These are phyloP conservation scores for Phortica variegata DNA, from an alignment of 1,140 invertebrate genomes.

Conservation along the genomic window DNA sequence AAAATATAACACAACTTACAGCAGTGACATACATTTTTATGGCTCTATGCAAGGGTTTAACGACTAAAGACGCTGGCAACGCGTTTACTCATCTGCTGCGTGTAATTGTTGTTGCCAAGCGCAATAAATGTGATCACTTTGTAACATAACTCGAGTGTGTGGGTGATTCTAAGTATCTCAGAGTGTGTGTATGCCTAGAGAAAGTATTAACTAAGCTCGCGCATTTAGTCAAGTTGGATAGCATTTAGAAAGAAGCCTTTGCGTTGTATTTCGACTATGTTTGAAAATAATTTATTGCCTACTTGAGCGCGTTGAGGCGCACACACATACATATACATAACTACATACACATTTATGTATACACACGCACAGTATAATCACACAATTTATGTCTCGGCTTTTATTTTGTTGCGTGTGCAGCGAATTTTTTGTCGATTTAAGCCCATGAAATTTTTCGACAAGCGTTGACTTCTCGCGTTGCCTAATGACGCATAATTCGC, in stretches of 20 bases:
- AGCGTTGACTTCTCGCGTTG: too few relatives aligned
- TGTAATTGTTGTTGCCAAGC: constrained; percentile 3
- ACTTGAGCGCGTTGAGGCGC: constrained; percentile 27
- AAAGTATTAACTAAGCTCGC: too few relatives aligned
- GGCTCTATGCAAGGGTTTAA: too few relatives aligned
- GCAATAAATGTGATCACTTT: constrained; percentile 25
- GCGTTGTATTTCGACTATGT: too few relatives aligned
- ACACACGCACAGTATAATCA: constrained; percentile 32
- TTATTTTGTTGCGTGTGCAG: constrained; percentile 3
- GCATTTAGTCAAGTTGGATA: constrained; percentile 7
- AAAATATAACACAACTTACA: too few relatives aligned
- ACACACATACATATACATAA: too few relatives aligned
- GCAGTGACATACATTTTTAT: too few relatives aligned
- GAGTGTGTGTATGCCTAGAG: constrained; percentile 3
- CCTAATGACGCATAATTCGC: too few relatives aligned
- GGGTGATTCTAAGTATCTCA: constrained; percentile 2
- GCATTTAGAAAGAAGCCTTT: too few relatives aligned
- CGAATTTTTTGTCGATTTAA: neutral
- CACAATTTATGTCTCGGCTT: constrained; percentile 28
- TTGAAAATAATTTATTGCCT: constrained; percentile 45
- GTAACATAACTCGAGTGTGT: constrained; percentile 6
- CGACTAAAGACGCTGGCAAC: too few relatives aligned
- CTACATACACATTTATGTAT: constrained; percentile 20
- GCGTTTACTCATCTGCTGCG: too few relatives aligned
- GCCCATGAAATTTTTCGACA: too few relatives aligned